Base-by-base conservation (phyloP, 1,140 invertebrate genomes). In the Drosophila elegans region DNA sequence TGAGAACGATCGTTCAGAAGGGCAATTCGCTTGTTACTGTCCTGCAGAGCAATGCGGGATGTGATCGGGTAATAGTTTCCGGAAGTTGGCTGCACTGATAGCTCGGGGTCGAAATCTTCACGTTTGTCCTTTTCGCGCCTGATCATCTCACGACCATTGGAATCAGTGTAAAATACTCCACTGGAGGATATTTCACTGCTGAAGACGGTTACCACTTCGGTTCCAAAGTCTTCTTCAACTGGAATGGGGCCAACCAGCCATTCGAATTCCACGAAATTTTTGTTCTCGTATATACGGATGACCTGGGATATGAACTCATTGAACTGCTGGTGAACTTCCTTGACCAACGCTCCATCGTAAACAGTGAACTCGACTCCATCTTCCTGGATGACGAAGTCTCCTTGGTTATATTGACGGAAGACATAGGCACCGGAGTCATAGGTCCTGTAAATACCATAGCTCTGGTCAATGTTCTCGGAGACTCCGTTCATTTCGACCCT, bases 11-110 rank as follows among this genome's bases (percentile, higher is more conserved):
- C 98, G 7, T 95, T 97, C 1, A 99, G 88, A 0, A 98, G 93
- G 9, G 94, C 94, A 7, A 97, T 69, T 27, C 94, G 94, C 0
- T 93, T 74, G 16, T 93, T 93, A 1, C 82, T 92, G 1, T 92
- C 80, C 34, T 93, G 74, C 1, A 98, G 92, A 4, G 94, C 93
- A 25, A 99, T 98, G 55, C 96, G 94, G 5, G 96, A 96, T 27
- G 97, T 98, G 1, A 99, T 94, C 0, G 98, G 98, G 92, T 98
- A 99, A 93, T 99, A 99, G 92, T 99, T 99, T 2, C 96, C 96
- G 36, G 97, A 93, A 1, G 97, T 93, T 9, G 73, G 73, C 16
- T 75, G 73, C 10, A 13, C 95, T 93, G 62, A 98, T 95, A 98
- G 42, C 0, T 93, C 92, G 0, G 96, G 25, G 93, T 93, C 95